Conservation (phyloP, 2,113 vertebrate species). For the Petrocephalus zakoni region DNA sequence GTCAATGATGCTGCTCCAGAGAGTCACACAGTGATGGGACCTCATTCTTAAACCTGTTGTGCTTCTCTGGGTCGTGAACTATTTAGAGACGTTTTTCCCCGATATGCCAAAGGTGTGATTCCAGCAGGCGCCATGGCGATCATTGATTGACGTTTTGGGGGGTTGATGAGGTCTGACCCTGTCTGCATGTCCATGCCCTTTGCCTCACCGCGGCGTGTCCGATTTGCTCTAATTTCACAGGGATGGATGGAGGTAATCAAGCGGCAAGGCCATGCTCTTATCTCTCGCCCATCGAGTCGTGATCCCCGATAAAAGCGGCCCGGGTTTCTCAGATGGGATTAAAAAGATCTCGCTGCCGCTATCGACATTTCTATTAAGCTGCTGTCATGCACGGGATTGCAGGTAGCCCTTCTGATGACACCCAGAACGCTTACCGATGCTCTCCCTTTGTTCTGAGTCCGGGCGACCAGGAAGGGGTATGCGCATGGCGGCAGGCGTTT, state of each 20-base stretch:
- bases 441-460: background rate
- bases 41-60: slow-evolving; percentile 1
- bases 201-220: background rate
- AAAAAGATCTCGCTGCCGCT: slow-evolving; percentile 9
- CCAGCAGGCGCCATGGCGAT: background rate
- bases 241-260: background rate
- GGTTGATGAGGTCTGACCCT: background rate
- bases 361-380: slow-evolving; percentile 22
- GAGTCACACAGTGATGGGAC: background rate
- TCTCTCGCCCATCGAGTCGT: slow-evolving; percentile 1
- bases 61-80: background rate
- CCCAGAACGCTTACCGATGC: slow-evolving; percentile 1
- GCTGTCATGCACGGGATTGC: slow-evolving; percentile 19
- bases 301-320: slow-evolving; percentile 1
- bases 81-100: background rate
- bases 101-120: background rate
- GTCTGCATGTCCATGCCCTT: background rate
- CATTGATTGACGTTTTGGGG: background rate
- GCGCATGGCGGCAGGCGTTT: background rate
- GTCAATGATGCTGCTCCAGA: background rate
- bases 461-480: background rate
- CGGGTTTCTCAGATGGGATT: background rate
- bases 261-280: background rate
- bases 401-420: slow-evolving; percentile 26
- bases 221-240: background rate